These are phyloP conservation scores for Gymnocephalus cernua DNA, from an alignment of 2,113 vertebrate species.

Conservation along the genomic window DNA sequence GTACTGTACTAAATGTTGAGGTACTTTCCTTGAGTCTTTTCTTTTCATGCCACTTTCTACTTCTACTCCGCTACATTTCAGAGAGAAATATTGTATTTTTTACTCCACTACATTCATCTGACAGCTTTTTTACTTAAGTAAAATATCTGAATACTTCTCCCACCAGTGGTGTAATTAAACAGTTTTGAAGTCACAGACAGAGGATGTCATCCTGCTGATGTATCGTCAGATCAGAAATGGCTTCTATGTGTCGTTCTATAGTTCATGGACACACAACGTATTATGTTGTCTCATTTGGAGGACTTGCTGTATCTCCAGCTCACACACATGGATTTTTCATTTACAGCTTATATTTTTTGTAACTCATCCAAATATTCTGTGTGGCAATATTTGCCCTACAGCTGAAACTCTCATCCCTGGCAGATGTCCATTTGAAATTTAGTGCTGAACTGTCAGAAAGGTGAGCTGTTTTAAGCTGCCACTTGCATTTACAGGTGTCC, in stretches of 20 bases:
- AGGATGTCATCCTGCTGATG: not conserved
- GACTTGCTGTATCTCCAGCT: not conserved
- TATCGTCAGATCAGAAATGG: not conserved
- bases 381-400: constrained; percentile 11
- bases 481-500: constrained; percentile 33
- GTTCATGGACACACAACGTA: not conserved
- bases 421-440: constrained; percentile 7
- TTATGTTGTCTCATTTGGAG: not conserved
- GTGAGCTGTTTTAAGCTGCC: constrained; percentile 33
- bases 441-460: constrained; percentile 1
- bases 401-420: constrained; percentile 1
- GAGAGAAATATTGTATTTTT: no score
- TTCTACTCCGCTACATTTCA: no score
- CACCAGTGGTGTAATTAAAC: no score
- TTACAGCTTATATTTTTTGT: constrained; percentile 1
- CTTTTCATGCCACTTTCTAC: no score
- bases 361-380: constrained; percentile 5
- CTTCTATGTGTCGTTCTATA: not conserved
- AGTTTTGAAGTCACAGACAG: not conserved
- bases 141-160: no score
- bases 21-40: no score
- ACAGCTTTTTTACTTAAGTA: no score
- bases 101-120: no score
- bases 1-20: no score
- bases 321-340: not conserved